These are phyloP conservation scores for Sphaerodactylus townsendi DNA, from an alignment of 2,113 vertebrate genomes.

Conservation along the genomic window DNA sequence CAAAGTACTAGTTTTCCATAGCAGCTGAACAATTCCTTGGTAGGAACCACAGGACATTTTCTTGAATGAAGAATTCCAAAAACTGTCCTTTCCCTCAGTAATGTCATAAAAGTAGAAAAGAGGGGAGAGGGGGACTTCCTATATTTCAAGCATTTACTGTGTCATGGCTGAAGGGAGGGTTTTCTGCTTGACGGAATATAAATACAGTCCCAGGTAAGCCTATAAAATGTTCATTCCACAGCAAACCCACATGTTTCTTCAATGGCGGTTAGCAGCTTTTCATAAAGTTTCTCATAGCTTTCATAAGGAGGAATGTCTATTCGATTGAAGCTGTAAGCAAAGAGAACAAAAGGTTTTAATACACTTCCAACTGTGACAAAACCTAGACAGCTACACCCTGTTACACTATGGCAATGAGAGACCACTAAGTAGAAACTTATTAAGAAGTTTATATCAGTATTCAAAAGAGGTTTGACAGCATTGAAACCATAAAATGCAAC, in stretches of 20 bases:
- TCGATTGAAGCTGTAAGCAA: constrained; percentile 89
- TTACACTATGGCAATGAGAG: background rate
- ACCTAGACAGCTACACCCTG: background rate
- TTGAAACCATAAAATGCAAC: too few relatives aligned
- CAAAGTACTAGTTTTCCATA: constrained; percentile 85
- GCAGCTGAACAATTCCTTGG: constrained; percentile 83
- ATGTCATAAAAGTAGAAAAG: constrained; percentile 70
- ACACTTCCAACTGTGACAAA: background rate
- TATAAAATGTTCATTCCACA: constrained; percentile 87
- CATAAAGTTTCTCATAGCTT: constrained; percentile 95
- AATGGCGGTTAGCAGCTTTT: constrained; percentile 99
- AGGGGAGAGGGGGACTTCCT: constrained; percentile 65
- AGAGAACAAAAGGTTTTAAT: background rate
- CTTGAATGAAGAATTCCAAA: constrained; percentile 75
- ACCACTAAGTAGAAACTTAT: too few relatives aligned
- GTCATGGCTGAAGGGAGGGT: constrained; percentile 72
- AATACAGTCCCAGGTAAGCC: constrained; percentile 68
- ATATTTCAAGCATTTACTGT: constrained; percentile 78
- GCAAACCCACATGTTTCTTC: constrained; percentile 99
- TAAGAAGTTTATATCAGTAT: too few relatives aligned
- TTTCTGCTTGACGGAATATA: constrained; percentile 68
- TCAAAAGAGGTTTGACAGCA: too few relatives aligned
- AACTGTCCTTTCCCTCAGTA: constrained; percentile 77
- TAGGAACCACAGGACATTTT: constrained; percentile 76
- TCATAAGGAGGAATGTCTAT: constrained; percentile 99